These are phyloP conservation scores for Ryuthela nishihirai DNA, from an alignment of 2,888 invertebrate species.

Conservation along the genomic window DNA sequence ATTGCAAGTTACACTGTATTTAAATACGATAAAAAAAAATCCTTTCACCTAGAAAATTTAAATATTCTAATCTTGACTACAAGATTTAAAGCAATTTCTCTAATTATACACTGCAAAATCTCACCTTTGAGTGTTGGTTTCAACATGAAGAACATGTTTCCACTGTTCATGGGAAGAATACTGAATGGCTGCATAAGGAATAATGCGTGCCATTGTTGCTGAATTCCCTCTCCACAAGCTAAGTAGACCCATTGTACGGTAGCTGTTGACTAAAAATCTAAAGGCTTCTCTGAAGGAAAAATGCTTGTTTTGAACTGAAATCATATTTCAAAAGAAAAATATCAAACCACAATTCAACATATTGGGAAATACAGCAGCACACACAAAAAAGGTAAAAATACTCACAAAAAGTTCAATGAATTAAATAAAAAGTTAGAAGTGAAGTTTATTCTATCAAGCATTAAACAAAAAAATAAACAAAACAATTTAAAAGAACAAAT, in stretches of 20 bases:
- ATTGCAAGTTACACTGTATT: too few relatives aligned
- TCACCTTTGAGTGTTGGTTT: conserved; percentile 32
- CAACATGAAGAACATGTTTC: conserved; percentile 57
- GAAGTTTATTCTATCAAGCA: too few relatives aligned
- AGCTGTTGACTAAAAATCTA: conserved; percentile 58
- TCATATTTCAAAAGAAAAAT: conserved; percentile 34
- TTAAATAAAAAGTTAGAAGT: too few relatives aligned
- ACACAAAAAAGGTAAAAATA: too few relatives aligned
- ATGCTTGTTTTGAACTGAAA: conserved; percentile 46
- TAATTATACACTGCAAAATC: background rate
- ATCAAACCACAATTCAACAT: conserved; percentile 6
- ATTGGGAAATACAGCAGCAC: conserved; percentile 10
- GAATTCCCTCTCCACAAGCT: conserved; percentile 97
- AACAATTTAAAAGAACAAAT: too few relatives aligned
- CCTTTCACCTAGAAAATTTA: background rate
- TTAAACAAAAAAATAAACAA: too few relatives aligned
- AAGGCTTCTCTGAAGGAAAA: conserved; percentile 54
- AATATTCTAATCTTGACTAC: background rate
- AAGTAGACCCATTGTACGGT: conserved; percentile 69
- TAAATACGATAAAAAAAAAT: background rate
- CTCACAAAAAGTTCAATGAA: too few relatives aligned
- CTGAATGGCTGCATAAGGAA: conserved; percentile 97
- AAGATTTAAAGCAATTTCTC: background rate
- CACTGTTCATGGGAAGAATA: conserved; percentile 98
- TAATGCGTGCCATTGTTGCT: conserved; percentile 94